Evolutionary conservation across 2,113 vertebrate genomes (phyloP), one percentile per base, ranked within the genome.

Genomic region (Mobula birostris): DNA sequence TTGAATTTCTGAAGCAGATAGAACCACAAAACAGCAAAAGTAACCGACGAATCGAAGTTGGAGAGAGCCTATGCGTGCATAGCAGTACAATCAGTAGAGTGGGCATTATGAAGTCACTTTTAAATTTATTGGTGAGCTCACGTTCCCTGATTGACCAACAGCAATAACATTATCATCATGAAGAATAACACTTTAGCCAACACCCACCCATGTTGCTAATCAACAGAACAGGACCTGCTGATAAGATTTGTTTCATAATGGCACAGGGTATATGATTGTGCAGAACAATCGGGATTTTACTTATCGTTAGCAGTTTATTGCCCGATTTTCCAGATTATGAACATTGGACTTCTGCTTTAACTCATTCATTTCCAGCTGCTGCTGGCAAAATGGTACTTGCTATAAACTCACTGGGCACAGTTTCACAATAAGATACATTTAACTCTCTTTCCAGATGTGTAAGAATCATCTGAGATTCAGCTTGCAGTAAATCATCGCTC

Each of bases 91-190:
- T 32, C 61, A 90, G 61, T 66, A 5, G 66, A n/a, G 19, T 85
- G n/a, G 29, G 66, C 61, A 19, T 29, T 63, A 61, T 32, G n/a
- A 90, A 58, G 85, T 66, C 32, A 32, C 58, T 90, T 90, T 32
- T 32, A 32, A 90, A 68, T n/a, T 58, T 58, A 24, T 85, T 58
- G 24, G 61, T 90, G 14, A 68, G 85, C 29, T 19, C n/a, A 66
- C 58, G 7, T n/a, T 90, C 63, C 85, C 85, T 66, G 85, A 90
- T 66, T 90, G 29, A 90, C n/a, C n/a, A n/a, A 90, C 29, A 90
- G 61, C 61, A 19, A 66, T 68, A n/a, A 17, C 32, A 8, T 61
- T 19, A 66, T 68, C 85, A 66, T 68, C 66, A 90, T 68, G 85
- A 87, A 58, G 56, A 66, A 66, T 61, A 90, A 90, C 77, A 90